These are phyloP conservation scores for Penaeus monodon DNA, from an alignment of 2,888 invertebrate species.

Conservation along the genomic window DNA sequence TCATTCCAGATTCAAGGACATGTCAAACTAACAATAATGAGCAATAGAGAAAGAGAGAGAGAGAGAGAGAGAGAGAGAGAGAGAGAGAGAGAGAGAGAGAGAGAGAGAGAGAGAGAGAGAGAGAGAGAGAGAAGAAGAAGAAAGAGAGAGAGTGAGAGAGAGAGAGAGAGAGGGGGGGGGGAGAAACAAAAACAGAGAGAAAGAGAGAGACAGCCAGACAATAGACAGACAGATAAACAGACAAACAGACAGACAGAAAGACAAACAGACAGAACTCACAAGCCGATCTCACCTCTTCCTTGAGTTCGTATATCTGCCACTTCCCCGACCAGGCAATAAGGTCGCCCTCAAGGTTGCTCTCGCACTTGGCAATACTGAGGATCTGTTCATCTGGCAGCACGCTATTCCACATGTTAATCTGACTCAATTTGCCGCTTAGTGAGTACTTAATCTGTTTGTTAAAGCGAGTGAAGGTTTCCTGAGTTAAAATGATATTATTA, in stretches of 20 bases:
- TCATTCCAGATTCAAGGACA: not conserved
- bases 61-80: constrained; percentile 13
- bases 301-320: constrained; percentile 30
- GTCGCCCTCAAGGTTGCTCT: constrained; percentile 36
- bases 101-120: constrained; percentile 16
- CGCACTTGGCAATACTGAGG: constrained; percentile 9
- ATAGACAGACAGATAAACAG: not conserved
- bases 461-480: too few relatives aligned
- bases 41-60: constrained; percentile 4
- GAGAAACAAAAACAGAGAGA: not conserved
- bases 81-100: constrained; percentile 12
- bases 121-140: not conserved
- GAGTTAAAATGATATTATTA: too few relatives aligned
- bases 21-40: not conserved
- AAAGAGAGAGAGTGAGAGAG: not conserved
- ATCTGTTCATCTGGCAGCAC: constrained; percentile 22
- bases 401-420: constrained; percentile 39
- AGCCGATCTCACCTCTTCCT: constrained; percentile 22
- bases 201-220: not conserved
- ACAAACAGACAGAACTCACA: not conserved
- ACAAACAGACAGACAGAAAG: not conserved
- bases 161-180: not conserved
- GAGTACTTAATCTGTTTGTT: constrained; percentile 33
- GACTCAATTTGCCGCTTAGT: constrained; percentile 34
- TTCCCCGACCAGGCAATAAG: constrained; percentile 32